A percentile compares a stretch with the other conserved stretches of the same genome.
Conservation (phyloP, 2,888 invertebrate genomes). For the Protophormia terraenovae region DNA sequence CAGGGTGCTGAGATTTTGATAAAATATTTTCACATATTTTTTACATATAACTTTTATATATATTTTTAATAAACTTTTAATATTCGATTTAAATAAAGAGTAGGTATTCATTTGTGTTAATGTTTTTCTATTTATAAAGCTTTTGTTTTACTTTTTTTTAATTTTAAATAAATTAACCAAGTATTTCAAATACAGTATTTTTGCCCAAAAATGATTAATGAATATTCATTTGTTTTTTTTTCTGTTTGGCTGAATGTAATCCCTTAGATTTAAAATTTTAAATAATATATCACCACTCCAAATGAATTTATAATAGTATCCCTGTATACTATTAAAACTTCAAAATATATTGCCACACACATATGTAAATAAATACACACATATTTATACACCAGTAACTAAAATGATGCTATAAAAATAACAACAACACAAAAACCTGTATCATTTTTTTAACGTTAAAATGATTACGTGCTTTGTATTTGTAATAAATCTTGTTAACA, state of each 20-base stretch:
- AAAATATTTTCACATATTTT: no score
- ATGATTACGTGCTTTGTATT: conserved; percentile 39
- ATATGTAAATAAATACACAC: neutral
- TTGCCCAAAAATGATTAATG: neutral
- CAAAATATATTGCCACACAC: neutral
- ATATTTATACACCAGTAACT: no score
- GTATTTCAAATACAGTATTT: neutral
- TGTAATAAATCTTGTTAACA: conserved; percentile 25
- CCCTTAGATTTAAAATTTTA: neutral
- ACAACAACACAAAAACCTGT: neutral
- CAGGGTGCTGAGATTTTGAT: neutral
- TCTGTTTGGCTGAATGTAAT: neutral
- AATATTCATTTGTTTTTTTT: neutral
- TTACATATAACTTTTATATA: no score
- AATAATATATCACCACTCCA: neutral
- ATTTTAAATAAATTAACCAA: neutral
- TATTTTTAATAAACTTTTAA: no score
- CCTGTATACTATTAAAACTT: neutral
- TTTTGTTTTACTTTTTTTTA: neutral
- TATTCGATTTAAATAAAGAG: no score
- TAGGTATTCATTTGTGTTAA: no score
- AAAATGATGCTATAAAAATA: no score
- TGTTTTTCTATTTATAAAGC: no score
- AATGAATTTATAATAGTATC: neutral
- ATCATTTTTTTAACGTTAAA: neutral